Base-by-base conservation (phyloP, 2,113 vertebrate species). In the Neogale vison region DNA sequence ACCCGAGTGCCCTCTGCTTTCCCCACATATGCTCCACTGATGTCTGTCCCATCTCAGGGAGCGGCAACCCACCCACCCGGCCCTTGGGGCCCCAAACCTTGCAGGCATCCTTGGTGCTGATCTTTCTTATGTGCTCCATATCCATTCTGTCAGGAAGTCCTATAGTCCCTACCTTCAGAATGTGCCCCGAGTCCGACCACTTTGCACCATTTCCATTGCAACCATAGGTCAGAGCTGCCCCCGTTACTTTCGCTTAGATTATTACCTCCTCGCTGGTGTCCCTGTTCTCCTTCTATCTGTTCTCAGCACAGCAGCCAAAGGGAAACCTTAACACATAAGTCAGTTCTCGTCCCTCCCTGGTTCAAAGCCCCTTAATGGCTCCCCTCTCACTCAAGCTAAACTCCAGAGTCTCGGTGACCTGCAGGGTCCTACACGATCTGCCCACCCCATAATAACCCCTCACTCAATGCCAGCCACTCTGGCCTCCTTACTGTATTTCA, bases 21-120 rank as follows among this genome's bases (percentile, higher is more conserved):
- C 17, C 23, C 50, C 29, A 6, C 0, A 36, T 7, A 1, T 36
- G 50, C 14, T 55, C 18, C 11, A 6, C 26, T 5, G 2, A 0
- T 10, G 63, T n/a, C 72, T 47, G 52, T 76, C 88, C 82, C 8
- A 3, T 63, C 69, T 42, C 23, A 2, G 24, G 21, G 0, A 0
- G 8, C 0, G 21, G 87, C 31, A 29, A 1, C 23, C 47, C 14
- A 6, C 18, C 11, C 10, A 45, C 20, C 61, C 10, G 1, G 63
- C 3, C 6, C 2, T 47, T 81, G 12, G 82, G 82, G 20, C 57
- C 74, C 67, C 36, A 50, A 2, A n/a, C 45, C 1, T 18, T 6
- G 7, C 14, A 29, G 17, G 39, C 57, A 11, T 9, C 79, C 39
- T 59, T 7, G 21, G 26, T 13, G 31, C 24, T 39, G 4, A 29